These are phyloP conservation scores for Leptosomus discolor DNA, from an alignment of 2,113 vertebrate species.

Conservation along the genomic window DNA sequence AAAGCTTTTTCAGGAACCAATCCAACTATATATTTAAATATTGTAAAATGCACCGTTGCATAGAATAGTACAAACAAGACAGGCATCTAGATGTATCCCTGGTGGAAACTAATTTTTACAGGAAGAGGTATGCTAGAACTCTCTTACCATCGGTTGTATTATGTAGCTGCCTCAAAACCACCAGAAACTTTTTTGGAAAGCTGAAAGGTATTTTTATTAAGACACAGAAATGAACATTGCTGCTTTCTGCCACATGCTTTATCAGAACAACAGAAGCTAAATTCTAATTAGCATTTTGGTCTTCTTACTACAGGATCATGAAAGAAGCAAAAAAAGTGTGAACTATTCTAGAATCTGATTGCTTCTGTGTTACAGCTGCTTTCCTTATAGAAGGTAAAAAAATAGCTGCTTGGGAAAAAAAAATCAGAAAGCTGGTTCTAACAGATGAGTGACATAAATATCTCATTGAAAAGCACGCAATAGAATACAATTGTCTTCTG, in stretches of 20 bases:
- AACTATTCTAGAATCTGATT: background rate
- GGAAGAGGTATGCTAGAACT: background rate
- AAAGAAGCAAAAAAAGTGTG: background rate
- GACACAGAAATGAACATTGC: background rate
- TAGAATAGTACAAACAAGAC: background rate
- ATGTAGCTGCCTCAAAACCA: background rate
- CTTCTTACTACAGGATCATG: background rate
- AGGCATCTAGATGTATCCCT: background rate
- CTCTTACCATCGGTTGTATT: background rate
- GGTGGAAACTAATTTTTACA: background rate
- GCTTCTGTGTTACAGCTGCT: background rate
- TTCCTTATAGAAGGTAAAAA: background rate
- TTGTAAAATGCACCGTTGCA: background rate
- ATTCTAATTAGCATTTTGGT: background rate
- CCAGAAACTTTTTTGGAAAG: background rate
- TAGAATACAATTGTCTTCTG: background rate
- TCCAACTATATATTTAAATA: background rate
- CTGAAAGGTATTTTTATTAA: rapidly evolving
- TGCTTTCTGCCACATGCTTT: background rate
- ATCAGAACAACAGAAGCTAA: background rate
- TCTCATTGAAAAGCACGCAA: background rate
- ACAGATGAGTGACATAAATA: background rate
- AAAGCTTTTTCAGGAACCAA: background rate
- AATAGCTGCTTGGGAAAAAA: background rate
- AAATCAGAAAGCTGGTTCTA: background rate